Conservation (phyloP, 2,797 vertebrate species). For the Lepus oiostolus region DNA sequence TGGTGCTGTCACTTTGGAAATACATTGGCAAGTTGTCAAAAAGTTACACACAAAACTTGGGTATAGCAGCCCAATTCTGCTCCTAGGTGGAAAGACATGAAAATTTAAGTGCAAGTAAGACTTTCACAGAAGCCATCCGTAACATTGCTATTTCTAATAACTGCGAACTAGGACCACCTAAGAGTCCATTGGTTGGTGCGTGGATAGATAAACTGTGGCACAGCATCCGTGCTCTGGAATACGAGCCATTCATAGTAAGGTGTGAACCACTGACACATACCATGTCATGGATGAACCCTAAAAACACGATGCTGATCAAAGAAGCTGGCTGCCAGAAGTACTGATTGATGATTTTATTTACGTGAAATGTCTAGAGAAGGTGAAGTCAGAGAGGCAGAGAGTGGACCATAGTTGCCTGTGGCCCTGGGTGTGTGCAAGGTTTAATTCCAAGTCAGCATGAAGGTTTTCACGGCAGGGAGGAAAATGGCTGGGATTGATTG, state of each 20-base stretch:
- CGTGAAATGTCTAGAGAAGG: slow-evolving; percentile 11
- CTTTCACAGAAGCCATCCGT: background rate
- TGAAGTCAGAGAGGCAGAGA: background rate
- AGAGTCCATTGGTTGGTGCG: background rate
- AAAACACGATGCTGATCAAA: background rate
- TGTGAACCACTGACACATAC: background rate
- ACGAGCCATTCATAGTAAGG: background rate
- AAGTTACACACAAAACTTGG: slow-evolving; percentile 1
- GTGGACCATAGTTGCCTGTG: background rate
- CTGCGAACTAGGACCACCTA: background rate
- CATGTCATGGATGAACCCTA: background rate
- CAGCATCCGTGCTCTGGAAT: background rate
- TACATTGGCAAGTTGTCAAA: slow-evolving; percentile 47
- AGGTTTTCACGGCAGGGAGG: background rate
- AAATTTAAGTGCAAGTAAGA: background rate
- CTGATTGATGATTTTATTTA: background rate
- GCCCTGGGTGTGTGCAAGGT: background rate
- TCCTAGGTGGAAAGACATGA: background rate
- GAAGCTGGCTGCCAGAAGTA: background rate
- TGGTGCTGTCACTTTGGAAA: background rate
- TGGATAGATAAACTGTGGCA: background rate
- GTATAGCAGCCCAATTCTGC: background rate
- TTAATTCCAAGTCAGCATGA: slow-evolving; percentile 16
- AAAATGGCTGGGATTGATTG: background rate
- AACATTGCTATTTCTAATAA: background rate